Percentiles rank a stretch among this genome's conserved stretches.
Evolutionary conservation across 2,797 vertebrate genomes (phyloP).

Genomic region (Hoplostethus mediterraneus): DNA sequence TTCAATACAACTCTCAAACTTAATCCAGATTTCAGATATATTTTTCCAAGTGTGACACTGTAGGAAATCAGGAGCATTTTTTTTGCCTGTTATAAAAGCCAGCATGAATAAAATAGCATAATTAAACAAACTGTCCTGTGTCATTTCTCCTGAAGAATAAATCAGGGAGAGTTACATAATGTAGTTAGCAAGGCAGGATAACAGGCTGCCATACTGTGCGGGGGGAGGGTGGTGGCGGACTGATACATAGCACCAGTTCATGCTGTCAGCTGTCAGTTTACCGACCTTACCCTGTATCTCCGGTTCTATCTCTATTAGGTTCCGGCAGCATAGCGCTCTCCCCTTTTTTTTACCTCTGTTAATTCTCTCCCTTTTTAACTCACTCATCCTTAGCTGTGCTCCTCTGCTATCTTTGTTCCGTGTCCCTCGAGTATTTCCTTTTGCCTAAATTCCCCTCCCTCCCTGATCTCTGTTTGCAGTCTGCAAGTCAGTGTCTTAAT

Average conservation of each 20-base stretch:
- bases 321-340: conserved; percentile 47
- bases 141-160: background rate
- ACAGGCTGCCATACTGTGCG: conserved; percentile 1
- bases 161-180: conserved; percentile 13
- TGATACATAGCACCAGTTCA: conserved; percentile 35
- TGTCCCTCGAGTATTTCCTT: conserved; percentile 55
- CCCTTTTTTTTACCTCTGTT: conserved; percentile 53
- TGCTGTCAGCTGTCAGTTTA: conserved; percentile 60
- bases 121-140: background rate
- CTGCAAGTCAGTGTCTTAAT: conserved; percentile 31
- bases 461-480: conserved; percentile 53
- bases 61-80: too few relatives aligned
- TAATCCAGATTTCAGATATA: too few relatives aligned
- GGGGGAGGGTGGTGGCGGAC: background rate
- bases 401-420: conserved; percentile 53
- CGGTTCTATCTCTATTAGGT: conserved; percentile 57
- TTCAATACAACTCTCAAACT: too few relatives aligned
- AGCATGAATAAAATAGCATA: background rate
- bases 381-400: conserved; percentile 28
- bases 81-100: background rate
- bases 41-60: too few relatives aligned
- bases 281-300: conserved; percentile 39
- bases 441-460: conserved; percentile 37
- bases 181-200: conserved; percentile 4
- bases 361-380: conserved; percentile 46